phyloP scores from a whole-genome alignment of 2,113 vertebrate genomes.

The Antigone vipio region DNA sequence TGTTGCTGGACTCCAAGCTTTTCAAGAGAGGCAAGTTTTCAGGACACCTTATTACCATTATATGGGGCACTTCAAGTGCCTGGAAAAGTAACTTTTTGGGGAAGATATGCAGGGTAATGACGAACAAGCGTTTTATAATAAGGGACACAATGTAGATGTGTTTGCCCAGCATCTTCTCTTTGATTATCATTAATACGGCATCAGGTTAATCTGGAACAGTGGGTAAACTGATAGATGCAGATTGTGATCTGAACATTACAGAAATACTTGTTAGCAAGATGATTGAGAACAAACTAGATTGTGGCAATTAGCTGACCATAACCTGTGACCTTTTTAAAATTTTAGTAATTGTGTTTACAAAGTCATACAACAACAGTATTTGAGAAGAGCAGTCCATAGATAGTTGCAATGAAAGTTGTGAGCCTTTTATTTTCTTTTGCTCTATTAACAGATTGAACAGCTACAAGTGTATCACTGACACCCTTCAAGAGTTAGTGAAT shows the following conservation, averaged over 20 bases:
- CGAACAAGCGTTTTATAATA: not conserved
- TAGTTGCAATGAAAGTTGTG: not conserved
- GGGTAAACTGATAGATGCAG: not conserved
- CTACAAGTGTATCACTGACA: constrained; percentile 97
- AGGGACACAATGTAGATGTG: not conserved
- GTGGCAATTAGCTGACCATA: not conserved
- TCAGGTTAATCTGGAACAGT: not conserved
- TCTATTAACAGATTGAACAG: constrained; percentile 81
- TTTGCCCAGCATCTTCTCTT: not conserved
- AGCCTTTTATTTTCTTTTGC: not conserved
- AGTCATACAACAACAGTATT: not conserved
- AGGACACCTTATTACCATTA: not conserved
- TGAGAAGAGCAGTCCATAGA: not conserved
- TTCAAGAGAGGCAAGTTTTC: constrained; percentile 86
- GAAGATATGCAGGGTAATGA: not conserved
- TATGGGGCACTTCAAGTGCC: not conserved
- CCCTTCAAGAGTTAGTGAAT: constrained; percentile 95
- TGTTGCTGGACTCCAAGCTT: constrained; percentile 86
- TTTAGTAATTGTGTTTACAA: not conserved
- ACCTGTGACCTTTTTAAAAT: not conserved
- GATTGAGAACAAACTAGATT: not conserved
- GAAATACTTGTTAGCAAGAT: not conserved
- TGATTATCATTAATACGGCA: not conserved
- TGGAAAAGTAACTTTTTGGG: not conserved
- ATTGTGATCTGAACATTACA: not conserved